phyloP scores from a whole-genome alignment of 2,888 invertebrate species.

The Caenorhabditis angaria region DNA sequence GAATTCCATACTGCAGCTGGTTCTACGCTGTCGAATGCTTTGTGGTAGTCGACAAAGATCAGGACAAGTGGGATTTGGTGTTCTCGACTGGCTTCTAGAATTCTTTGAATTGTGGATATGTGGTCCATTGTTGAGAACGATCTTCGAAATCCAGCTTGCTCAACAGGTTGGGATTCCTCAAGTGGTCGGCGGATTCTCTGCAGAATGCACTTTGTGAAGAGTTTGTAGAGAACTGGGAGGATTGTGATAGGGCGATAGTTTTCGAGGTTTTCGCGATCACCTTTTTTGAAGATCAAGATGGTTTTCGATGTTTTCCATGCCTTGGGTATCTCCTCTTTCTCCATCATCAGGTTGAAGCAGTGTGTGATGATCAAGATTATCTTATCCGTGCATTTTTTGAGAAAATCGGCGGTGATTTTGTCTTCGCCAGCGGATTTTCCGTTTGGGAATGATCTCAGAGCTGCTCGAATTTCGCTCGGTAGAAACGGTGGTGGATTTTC shows the following conservation, averaged over 20 bases:
- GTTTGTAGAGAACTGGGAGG: conserved; percentile 21
- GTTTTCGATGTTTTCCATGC: neutral
- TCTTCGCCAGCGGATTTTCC: conserved; percentile 4
- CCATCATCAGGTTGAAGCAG: too few relatives aligned
- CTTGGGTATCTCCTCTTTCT: neutral
- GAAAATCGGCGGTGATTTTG: conserved; percentile 10
- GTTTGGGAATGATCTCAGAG: conserved; percentile 3
- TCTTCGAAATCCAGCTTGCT: conserved; percentile 11
- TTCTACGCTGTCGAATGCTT: too few relatives aligned
- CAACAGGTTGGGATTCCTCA: neutral
- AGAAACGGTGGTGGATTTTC: conserved; percentile 4
- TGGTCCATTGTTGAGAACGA: neutral
- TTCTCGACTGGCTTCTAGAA: neutral
- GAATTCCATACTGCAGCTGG: too few relatives aligned
- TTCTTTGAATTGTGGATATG: neutral
- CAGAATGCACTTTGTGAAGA: conserved; percentile 4
- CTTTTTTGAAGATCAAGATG: conserved; percentile 8
- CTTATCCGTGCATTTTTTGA: too few relatives aligned
- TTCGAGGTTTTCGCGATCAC: neutral
- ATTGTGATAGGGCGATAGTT: conserved; percentile 12
- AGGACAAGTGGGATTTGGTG: neutral
- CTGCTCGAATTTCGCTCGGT: neutral
- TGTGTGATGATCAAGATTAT: neutral
- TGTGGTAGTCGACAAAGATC: too few relatives aligned
- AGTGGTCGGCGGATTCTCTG: conserved; percentile 1